A percentile compares a stretch with the other conserved stretches of the same genome.
These are phyloP conservation scores for Temnothorax curvispinosus DNA, from an alignment of 1,140 invertebrate species.

Conservation along the genomic window DNA sequence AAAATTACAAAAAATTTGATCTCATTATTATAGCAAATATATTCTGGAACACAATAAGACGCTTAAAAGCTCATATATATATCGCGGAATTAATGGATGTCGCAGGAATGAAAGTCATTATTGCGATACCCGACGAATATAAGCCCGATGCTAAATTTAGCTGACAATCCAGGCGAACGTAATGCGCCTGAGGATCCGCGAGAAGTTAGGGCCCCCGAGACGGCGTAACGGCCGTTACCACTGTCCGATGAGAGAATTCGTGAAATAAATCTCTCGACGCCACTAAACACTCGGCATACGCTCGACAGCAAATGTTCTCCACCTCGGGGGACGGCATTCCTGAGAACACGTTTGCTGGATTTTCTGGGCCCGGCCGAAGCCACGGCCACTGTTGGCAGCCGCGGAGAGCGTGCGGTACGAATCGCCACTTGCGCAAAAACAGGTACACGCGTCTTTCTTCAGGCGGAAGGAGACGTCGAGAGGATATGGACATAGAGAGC, in stretches of 20 bases:
- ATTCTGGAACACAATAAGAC: not conserved
- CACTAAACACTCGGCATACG: slow-evolving; percentile 56
- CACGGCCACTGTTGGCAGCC: slow-evolving; percentile 38
- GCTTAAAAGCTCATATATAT: not conserved
- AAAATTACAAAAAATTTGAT: not conserved
- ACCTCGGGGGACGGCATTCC: slow-evolving; percentile 78
- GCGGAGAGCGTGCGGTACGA: not conserved
- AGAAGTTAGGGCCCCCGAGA: slow-evolving; percentile 30
- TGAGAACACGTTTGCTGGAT: slow-evolving; percentile 78
- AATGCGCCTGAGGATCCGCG: slow-evolving; percentile 42
- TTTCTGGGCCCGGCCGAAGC: slow-evolving; percentile 41
- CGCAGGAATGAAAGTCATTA: not conserved
- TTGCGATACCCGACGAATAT: slow-evolving; percentile 51
- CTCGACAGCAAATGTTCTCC: slow-evolving; percentile 47
- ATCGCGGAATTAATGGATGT: not conserved
- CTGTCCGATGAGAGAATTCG: slow-evolving; percentile 45
- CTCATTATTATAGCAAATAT: not conserved
- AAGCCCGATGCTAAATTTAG: slow-evolving; percentile 66
- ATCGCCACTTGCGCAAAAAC: slow-evolving; percentile 35
- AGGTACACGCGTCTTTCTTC: not conserved
- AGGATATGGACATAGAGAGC: not conserved
- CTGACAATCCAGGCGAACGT: slow-evolving; percentile 16
- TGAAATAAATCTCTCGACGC: slow-evolving; percentile 64
- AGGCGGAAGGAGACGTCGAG: slow-evolving; percentile 15
- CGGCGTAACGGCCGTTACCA: too few species aligned